Evolutionary conservation across 1,140 invertebrate genomes (phyloP).

Genomic region (Asobara japonica): DNA sequence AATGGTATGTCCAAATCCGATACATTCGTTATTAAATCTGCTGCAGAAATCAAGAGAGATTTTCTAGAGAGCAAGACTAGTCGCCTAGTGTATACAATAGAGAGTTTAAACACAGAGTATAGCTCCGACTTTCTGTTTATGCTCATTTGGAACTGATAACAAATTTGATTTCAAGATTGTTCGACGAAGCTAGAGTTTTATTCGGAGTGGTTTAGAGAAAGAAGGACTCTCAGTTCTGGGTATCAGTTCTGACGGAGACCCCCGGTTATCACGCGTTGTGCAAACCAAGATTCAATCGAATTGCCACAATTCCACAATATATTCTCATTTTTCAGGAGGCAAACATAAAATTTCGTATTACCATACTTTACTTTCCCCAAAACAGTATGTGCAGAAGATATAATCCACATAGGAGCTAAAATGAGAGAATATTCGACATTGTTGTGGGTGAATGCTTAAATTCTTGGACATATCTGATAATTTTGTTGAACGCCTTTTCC

Average conservation of each 20-base stretch:
- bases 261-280: too few species aligned
- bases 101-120: background rate
- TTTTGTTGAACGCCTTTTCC: background rate
- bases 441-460: constrained; percentile 14
- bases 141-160: constrained; percentile 18
- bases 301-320: too few species aligned
- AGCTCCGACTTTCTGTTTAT: constrained; percentile 17
- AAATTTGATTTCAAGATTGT: constrained; percentile 11
- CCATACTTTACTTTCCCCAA: background rate
- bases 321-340: too few species aligned
- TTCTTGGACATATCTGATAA: constrained; percentile 18
- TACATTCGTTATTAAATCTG: constrained; percentile 5
- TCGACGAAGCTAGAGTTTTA: background rate
- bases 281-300: too few species aligned
- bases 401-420: constrained; percentile 26
- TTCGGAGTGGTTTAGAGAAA: constrained; percentile 2
- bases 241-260: constrained; percentile 27
- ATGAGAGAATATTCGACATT: constrained; percentile 20
- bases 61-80: background rate
- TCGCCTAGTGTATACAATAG: background rate
- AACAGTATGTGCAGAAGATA: constrained; percentile 9
- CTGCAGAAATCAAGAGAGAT: background rate
- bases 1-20: background rate
- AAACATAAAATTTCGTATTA: too few species aligned
- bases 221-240: constrained; percentile 37